These are phyloP conservation scores for Porites evermanni DNA, from an alignment of 92 coral and sea anemone genomes.

Conservation along the genomic window DNA sequence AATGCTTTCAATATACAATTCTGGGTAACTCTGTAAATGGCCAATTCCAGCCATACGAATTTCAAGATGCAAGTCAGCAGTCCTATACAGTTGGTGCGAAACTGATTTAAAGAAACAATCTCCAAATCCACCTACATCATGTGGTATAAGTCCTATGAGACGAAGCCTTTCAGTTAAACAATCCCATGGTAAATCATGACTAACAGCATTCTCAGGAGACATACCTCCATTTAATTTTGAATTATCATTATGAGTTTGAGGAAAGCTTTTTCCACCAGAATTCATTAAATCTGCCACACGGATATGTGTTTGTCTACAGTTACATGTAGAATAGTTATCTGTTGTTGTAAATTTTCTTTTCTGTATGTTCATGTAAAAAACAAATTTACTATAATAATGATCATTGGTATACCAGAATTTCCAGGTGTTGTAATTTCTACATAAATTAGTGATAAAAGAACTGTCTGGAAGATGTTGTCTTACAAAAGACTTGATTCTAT, in stretches of 20 bases:
- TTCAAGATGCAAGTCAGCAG: not conserved
- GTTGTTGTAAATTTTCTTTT: slow-evolving; percentile 15
- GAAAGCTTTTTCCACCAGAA: not conserved
- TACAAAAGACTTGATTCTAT: not conserved
- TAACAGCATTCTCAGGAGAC: slow-evolving; percentile 17
- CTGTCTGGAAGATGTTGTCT: not conserved
- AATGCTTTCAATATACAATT: slow-evolving; percentile 18
- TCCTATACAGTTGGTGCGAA: not conserved
- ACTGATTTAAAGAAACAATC: slow-evolving; percentile 70
- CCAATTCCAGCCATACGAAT: too few relatives aligned
- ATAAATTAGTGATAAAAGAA: not conserved
- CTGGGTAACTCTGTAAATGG: not conserved
- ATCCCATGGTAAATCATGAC: slow-evolving; percentile 22
- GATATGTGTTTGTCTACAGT: slow-evolving; percentile 1
- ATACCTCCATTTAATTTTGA: slow-evolving; percentile 40
- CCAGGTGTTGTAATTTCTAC: slow-evolving; percentile 28
- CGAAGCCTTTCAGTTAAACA: slow-evolving; percentile 42
- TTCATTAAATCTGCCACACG: not conserved
- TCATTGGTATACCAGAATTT: slow-evolving; percentile 29
- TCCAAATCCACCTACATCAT: slow-evolving; percentile 68
- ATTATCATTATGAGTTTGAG: not conserved
- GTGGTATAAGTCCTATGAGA: slow-evolving; percentile 47
- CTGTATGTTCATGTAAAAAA: slow-evolving; percentile 15
- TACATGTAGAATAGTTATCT: not conserved
- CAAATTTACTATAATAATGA: slow-evolving; percentile 30